These are phyloP conservation scores for Microtus pennsylvanicus DNA, from an alignment of 2,113 vertebrate species.

Conservation along the genomic window DNA sequence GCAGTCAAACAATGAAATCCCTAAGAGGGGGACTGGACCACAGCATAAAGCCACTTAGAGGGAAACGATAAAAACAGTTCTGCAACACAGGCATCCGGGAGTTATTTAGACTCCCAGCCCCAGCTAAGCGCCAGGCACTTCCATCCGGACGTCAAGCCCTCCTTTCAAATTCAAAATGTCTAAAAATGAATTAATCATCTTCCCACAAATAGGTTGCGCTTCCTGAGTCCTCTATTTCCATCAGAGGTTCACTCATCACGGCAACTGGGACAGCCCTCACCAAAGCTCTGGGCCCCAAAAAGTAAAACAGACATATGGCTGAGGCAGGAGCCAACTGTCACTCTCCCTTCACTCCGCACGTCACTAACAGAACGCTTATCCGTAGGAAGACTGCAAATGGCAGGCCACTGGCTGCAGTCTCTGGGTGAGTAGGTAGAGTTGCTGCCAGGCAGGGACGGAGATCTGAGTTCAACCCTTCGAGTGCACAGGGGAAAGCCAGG, in stretches of 20 bases:
- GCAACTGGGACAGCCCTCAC: conserved; percentile 56
- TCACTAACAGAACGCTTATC: not conserved
- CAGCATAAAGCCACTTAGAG: not conserved
- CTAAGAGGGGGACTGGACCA: not conserved
- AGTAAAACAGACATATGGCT: conserved; percentile 15
- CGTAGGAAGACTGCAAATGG: fast-evolving
- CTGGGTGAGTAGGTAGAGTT: not conserved
- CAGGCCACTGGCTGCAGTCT: not conserved
- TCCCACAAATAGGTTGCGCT: conserved; percentile 49
- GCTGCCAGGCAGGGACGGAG: not conserved
- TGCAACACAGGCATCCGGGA: not conserved
- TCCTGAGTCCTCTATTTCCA: conserved; percentile 67
- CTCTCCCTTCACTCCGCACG: not conserved
- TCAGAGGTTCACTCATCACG: conserved; percentile 49
- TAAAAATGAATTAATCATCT: conserved; percentile 70
- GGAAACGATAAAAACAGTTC: not conserved
- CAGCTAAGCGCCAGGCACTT: conserved; percentile 5
- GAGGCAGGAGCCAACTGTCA: not conserved
- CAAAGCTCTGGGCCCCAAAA: not conserved
- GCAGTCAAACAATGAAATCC: not conserved
- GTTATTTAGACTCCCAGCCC: not conserved
- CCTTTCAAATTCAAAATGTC: conserved; percentile 62
- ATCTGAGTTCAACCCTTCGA: not conserved
- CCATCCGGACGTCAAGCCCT: conserved; percentile 49
- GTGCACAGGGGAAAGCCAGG: not conserved